phyloP scores from a whole-genome alignment of 1,140 invertebrate genomes.

The Sminthurides bifidus region DNA sequence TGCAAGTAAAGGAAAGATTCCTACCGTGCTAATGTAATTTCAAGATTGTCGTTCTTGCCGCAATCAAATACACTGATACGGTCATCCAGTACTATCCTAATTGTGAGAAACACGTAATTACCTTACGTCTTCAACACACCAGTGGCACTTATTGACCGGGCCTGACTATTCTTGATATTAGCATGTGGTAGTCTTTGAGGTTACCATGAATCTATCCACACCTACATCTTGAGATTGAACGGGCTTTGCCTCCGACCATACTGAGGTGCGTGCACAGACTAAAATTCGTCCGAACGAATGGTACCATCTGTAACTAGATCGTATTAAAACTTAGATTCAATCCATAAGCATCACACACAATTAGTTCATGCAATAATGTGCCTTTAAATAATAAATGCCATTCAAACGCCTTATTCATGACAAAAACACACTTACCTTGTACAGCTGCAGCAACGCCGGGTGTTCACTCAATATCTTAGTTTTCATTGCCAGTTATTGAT shows the following conservation, averaged over 20 bases:
- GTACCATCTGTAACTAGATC: slow-evolving; percentile 90
- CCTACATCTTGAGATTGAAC: slow-evolving; percentile 69
- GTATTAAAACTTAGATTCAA: slow-evolving; percentile 33
- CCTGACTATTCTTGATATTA: slow-evolving; percentile 22
- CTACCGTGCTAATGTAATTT: too few relatives aligned
- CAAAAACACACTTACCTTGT: slow-evolving; percentile 34
- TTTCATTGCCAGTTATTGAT: slow-evolving; percentile 85
- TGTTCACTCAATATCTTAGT: slow-evolving; percentile 45
- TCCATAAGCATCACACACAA: neutral
- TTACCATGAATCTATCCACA: slow-evolving; percentile 66
- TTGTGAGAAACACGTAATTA: too few relatives aligned
- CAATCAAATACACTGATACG: too few relatives aligned
- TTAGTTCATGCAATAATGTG: neutral
- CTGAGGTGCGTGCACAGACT: slow-evolving; percentile 69
- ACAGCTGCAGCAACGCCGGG: slow-evolving; percentile 43
- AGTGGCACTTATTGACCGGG: slow-evolving; percentile 29
- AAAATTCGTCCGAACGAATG: slow-evolving; percentile 90
- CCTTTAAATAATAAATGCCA: too few relatives aligned
- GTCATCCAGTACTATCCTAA: too few relatives aligned
- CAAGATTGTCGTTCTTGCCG: too few relatives aligned
- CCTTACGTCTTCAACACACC: slow-evolving; percentile 67
- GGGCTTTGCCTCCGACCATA: slow-evolving; percentile 46
- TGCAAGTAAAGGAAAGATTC: too few relatives aligned
- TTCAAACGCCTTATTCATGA: neutral
- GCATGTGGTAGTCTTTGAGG: slow-evolving; percentile 14